Conservation (phyloP, 2,113 vertebrate genomes). For the Triplophysa dalaica region DNA sequence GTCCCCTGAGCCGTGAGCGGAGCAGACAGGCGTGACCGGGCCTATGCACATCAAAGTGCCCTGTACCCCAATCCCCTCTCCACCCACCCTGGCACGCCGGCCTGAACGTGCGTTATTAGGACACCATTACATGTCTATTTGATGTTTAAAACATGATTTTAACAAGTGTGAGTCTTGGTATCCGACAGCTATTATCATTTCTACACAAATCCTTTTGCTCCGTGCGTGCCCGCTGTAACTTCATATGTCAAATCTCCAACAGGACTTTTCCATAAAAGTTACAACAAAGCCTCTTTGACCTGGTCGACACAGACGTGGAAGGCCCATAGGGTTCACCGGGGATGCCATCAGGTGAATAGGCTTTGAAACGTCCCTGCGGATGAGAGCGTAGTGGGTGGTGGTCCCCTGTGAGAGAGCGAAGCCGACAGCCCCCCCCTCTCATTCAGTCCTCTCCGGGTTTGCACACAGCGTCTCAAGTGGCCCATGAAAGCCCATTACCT, state of each 20-base stretch:
- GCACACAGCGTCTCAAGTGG: constrained; percentile 63
- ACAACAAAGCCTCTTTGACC: background rate
- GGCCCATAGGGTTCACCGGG: constrained; percentile 36
- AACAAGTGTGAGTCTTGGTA: too few species aligned
- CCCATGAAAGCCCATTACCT: constrained; percentile 69
- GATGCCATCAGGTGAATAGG: constrained; percentile 52
- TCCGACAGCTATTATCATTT: too few species aligned
- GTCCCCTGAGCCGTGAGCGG: constrained; percentile 52
- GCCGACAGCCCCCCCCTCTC: constrained; percentile 49
- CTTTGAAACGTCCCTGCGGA: constrained; percentile 24
- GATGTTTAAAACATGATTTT: background rate
- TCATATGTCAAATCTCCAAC: constrained; percentile 26
- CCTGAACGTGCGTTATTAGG: constrained; percentile 34
- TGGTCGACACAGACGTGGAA: constrained; percentile 14
- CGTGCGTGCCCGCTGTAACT: background rate
- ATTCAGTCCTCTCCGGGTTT: constrained; percentile 64
- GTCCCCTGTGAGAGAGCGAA: constrained; percentile 15
- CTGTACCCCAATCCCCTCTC: constrained; percentile 25
- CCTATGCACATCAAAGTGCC: constrained; percentile 55
- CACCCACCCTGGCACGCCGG: constrained; percentile 13
- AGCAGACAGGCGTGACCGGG: constrained; percentile 58
- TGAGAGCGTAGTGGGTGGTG: constrained; percentile 34
- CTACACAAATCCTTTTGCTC: too few species aligned
- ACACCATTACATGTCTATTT: constrained; percentile 11
- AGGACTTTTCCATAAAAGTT: background rate